Conservation (phyloP, 1,140 invertebrate species). For the Drosophila simulans region DNA sequence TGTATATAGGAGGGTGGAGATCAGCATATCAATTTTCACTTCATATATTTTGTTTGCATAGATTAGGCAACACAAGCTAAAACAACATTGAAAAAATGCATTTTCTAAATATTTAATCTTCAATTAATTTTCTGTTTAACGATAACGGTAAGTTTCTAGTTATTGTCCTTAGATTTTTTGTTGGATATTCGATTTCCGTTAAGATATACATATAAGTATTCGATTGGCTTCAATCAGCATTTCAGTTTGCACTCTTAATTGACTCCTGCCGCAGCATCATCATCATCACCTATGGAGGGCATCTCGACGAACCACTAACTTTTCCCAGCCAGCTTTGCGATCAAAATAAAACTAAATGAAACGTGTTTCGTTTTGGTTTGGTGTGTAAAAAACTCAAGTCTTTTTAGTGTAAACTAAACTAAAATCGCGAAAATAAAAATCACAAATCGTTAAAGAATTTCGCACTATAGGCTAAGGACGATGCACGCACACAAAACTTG, state of each 20-base stretch:
- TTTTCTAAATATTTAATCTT: slow-evolving; percentile 53
- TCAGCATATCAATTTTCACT: slow-evolving; percentile 73
- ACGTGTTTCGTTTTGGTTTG: slow-evolving; percentile 51
- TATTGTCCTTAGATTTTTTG: slow-evolving; percentile 69
- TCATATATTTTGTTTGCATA: slow-evolving; percentile 16
- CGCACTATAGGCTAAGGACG: slow-evolving; percentile 69
- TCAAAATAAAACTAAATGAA: slow-evolving; percentile 69
- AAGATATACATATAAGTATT: slow-evolving; percentile 43
- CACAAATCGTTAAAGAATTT: slow-evolving; percentile 75
- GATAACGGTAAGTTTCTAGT: slow-evolving; percentile 78
- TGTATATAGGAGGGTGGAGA: slow-evolving; percentile 47
- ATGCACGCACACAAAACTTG: slow-evolving; percentile 64
- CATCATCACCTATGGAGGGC: slow-evolving; percentile 43
- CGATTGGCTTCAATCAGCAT: slow-evolving; percentile 34
- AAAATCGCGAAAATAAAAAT: slow-evolving; percentile 82
- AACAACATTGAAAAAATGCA: slow-evolving; percentile 65
- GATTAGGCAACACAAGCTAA: slow-evolving; percentile 50
- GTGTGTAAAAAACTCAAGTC: slow-evolving; percentile 78
- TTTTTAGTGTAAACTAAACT: slow-evolving; percentile 75
- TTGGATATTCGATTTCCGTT: slow-evolving; percentile 59
- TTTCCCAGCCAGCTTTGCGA: slow-evolving; percentile 50
- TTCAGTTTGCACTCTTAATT: slow-evolving; percentile 55
- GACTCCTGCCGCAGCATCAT: slow-evolving; percentile 46
- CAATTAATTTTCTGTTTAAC: slow-evolving; percentile 48
- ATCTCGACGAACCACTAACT: slow-evolving; percentile 20